Evolutionary conservation across 2,888 invertebrate genomes (phyloP).

Genomic region (Drosophila mayaguana): DNA sequence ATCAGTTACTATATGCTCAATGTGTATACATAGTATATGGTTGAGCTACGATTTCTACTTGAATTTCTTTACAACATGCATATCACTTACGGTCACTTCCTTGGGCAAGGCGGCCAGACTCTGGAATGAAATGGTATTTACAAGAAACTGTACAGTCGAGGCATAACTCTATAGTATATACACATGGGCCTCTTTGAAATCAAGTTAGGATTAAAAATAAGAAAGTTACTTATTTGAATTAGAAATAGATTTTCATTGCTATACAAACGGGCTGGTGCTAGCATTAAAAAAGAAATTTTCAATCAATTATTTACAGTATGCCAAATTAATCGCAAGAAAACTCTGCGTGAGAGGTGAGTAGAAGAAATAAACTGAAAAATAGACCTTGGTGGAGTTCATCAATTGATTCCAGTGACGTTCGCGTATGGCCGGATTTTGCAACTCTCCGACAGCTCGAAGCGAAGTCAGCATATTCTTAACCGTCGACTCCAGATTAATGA

Average conservation of each 20-base stretch:
- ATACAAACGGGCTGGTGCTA: conserved; percentile 74
- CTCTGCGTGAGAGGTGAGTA: conserved; percentile 7
- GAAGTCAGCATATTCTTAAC: conserved; percentile 99
- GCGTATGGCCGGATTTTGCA: conserved; percentile 97
- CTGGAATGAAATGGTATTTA: conserved; percentile 88
- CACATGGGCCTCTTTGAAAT: conserved; percentile 49
- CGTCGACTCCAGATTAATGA: conserved; percentile 93
- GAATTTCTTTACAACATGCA: conserved; percentile 42
- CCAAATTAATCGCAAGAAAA: conserved; percentile 41
- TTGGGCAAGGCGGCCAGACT: conserved; percentile 92
- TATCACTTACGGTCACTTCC: conserved; percentile 91
- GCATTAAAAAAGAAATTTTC: conserved; percentile 48
- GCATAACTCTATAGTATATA: conserved; percentile 45
- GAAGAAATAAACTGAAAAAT: conserved; percentile 55
- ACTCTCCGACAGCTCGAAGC: conserved; percentile 95
- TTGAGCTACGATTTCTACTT: conserved; percentile 41
- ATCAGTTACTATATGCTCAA: neutral
- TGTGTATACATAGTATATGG: neutral
- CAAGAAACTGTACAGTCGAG: conserved; percentile 81
- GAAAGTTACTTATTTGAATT: conserved; percentile 27
- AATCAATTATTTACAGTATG: conserved; percentile 67
- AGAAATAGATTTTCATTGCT: conserved; percentile 58
- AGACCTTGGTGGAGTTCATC: conserved; percentile 97
- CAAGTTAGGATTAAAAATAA: conserved; percentile 38
- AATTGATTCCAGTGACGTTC: conserved; percentile 98